Evolutionary conservation across 2,888 invertebrate species (phyloP).

Genomic region (Drosophila robusta): DNA sequence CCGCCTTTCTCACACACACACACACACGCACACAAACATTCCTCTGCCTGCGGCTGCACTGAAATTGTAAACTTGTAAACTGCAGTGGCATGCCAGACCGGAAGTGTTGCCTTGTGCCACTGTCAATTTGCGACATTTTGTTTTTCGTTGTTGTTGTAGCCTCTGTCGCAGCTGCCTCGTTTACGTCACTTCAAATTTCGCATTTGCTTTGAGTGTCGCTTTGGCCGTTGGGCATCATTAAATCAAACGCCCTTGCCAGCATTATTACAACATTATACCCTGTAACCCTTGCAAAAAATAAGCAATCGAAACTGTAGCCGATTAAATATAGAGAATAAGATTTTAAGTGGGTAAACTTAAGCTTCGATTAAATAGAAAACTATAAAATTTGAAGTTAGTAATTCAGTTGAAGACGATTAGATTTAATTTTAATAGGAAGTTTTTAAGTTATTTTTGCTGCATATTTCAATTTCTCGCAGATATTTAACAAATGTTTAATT

Average conservation of each 20-base stretch:
- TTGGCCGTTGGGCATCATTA: constrained; percentile 70
- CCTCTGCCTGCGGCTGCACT: constrained; percentile 41
- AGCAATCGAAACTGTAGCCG: too few relatives aligned
- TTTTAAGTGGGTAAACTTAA: too few relatives aligned
- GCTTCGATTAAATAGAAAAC: too few relatives aligned
- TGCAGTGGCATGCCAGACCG: constrained; percentile 56
- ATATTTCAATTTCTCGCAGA: too few relatives aligned
- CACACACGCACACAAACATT: constrained; percentile 7
- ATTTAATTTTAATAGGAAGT: too few relatives aligned
- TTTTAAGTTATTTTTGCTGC: too few relatives aligned
- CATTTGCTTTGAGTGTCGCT: constrained; percentile 45
- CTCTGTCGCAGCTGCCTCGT: constrained; percentile 45
- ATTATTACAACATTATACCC: constrained; percentile 17
- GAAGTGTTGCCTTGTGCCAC: constrained; percentile 70
- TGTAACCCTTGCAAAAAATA: neutral
- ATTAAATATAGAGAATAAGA: neutral
- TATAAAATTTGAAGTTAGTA: too few relatives aligned
- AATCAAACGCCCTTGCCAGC: constrained; percentile 23
- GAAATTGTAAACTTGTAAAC: constrained; percentile 43
- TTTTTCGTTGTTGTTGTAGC: constrained; percentile 8
- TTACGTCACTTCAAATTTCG: constrained; percentile 50
- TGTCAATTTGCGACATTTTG: constrained; percentile 67
- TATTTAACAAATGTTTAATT: too few relatives aligned
- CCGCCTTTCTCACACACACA: constrained; percentile 34
- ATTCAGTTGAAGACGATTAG: too few relatives aligned